Evolutionary conservation across 2,113 vertebrate species (phyloP).

Genomic region (Thymallus thymallus): DNA sequence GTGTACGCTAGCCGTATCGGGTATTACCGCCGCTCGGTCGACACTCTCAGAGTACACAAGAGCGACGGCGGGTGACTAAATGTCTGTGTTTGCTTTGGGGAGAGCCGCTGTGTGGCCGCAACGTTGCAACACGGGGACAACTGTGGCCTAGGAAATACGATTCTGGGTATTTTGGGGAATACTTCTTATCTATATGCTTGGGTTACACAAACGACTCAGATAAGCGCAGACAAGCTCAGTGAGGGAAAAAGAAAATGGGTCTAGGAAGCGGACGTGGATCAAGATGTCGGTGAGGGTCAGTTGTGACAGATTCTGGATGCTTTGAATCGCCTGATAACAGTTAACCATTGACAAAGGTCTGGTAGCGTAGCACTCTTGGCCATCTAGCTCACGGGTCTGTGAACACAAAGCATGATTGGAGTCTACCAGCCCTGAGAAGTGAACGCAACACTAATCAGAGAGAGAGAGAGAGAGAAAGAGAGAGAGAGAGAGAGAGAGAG

Average conservation of each 20-base stretch:
- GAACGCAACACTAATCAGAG: slow-evolving; percentile 62
- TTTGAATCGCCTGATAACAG: slow-evolving; percentile 59
- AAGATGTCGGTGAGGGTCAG: slow-evolving; percentile 47
- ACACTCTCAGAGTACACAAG: slow-evolving; percentile 48
- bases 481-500: too few relatives aligned
- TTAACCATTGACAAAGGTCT: slow-evolving; percentile 70
- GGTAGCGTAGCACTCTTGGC: slow-evolving; percentile 49
- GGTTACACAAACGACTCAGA: slow-evolving; percentile 71
- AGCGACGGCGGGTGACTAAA: slow-evolving; percentile 58
- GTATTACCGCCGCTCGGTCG: slow-evolving; percentile 33
- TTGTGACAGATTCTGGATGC: slow-evolving; percentile 54
- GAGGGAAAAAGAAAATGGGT: slow-evolving; percentile 19
- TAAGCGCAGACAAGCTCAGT: slow-evolving; percentile 56
- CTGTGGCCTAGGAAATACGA: slow-evolving; percentile 58
- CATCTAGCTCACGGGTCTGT: slow-evolving; percentile 47
- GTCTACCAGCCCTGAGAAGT: slow-evolving; percentile 52
- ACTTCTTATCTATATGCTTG: slow-evolving; percentile 68
- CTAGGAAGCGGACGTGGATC: slow-evolving; percentile 23
- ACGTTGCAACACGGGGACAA: slow-evolving; percentile 56
- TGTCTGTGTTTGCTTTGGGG: slow-evolving; percentile 62
- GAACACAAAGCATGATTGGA: slow-evolving; percentile 56
- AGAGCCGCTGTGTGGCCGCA: slow-evolving; percentile 28
- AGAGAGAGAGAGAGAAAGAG: too few relatives aligned
- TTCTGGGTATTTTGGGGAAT: slow-evolving; percentile 45
- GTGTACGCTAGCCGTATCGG: slow-evolving; percentile 49